Evolutionary conservation across 2,888 invertebrate species (phyloP).

Genomic region (Idaea dimidiata): DNA sequence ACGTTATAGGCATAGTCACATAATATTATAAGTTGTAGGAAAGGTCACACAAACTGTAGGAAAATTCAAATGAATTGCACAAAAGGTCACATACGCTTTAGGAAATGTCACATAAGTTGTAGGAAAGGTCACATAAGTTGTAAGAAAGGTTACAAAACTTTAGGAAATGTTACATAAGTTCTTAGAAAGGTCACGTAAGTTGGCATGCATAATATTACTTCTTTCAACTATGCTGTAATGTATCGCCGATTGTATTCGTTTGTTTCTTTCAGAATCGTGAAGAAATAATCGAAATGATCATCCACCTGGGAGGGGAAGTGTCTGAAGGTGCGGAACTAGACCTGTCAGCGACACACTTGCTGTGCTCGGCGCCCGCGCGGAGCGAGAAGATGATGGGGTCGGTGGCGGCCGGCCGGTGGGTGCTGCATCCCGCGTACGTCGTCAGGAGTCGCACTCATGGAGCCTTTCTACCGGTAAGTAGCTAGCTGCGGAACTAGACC

Average conservation of each 20-base stretch:
- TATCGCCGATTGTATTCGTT: background rate
- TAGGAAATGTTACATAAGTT: too few species aligned
- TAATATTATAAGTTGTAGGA: too few species aligned
- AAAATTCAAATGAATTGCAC: too few species aligned
- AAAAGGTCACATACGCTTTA: too few species aligned
- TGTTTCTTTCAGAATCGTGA: conserved; percentile 65
- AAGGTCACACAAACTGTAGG: too few species aligned
- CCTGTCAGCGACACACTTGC: conserved; percentile 84
- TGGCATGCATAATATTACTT: too few species aligned
- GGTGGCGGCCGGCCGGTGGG: conserved; percentile 94
- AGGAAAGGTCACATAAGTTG: too few species aligned
- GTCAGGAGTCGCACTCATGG: conserved; percentile 82
- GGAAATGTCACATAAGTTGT: too few species aligned
- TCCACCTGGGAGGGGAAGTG: conserved; percentile 83
- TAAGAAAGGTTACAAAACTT: too few species aligned
- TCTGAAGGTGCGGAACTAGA: conserved; percentile 76
- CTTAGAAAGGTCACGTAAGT: too few species aligned
- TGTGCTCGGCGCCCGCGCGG: conserved; percentile 87
- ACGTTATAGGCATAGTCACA: too few species aligned
- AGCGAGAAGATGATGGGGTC: conserved; percentile 94
- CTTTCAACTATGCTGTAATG: too few species aligned
- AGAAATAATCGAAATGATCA: conserved; percentile 78
- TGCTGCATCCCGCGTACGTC: conserved; percentile 90
- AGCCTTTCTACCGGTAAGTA: conserved; percentile 82
- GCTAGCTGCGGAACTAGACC: background rate